Conservation (phyloP, 1,140 invertebrate genomes). For the Cheumatopsyche charites region DNA sequence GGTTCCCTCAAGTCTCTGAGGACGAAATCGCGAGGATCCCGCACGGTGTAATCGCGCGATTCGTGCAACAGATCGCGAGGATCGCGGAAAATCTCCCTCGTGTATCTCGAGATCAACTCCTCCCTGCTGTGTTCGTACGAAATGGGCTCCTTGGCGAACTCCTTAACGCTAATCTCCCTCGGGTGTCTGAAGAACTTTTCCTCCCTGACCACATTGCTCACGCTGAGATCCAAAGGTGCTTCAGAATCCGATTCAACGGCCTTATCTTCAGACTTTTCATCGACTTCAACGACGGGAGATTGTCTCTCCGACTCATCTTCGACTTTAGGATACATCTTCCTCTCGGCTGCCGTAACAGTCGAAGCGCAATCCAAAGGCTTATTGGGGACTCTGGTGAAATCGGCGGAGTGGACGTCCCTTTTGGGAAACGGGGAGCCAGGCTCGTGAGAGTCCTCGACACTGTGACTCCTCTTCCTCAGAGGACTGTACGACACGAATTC, state of each 20-base stretch:
- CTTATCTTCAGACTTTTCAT: conserved; percentile 57
- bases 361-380: background rate
- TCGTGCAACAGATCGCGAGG: conserved; percentile 52
- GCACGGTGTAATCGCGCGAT: conserved; percentile 55
- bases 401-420: conserved; percentile 43
- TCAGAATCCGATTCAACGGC: conserved; percentile 55
- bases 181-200: conserved; percentile 46
- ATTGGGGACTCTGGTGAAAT: conserved; percentile 13
- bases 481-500: background rate
- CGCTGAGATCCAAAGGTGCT: conserved; percentile 66
- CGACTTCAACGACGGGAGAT: conserved; percentile 30
- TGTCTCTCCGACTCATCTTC: conserved; percentile 30
- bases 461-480: conserved; percentile 34
- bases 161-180: conserved; percentile 57
- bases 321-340: conserved; percentile 56
- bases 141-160: conserved; percentile 53
- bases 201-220: conserved; percentile 54
- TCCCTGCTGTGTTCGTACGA: conserved; percentile 35
- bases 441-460: conserved; percentile 10
- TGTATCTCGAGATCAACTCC: conserved; percentile 50
- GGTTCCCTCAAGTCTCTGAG: conserved; percentile 46
- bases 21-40: conserved; percentile 56
- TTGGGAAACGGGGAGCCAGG: conserved; percentile 34
- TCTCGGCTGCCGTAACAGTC: conserved; percentile 54
- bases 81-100: conserved; percentile 46